Evolutionary conservation across 2,797 vertebrate genomes (phyloP), one percentile per base, ranked within the genome.

Genomic region (Spheniscus humboldti): DNA sequence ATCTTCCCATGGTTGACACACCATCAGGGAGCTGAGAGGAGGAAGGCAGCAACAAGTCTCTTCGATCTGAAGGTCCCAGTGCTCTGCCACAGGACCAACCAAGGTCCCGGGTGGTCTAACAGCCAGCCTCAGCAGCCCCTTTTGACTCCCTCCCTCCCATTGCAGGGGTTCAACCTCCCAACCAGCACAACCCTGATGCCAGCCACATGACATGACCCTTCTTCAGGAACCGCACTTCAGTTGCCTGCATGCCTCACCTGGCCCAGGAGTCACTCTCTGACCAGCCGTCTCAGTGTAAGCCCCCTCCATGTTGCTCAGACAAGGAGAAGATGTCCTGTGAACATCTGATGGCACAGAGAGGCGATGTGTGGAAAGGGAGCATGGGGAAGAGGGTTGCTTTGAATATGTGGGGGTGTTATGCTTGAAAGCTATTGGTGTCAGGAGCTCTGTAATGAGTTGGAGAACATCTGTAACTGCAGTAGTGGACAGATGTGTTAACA

Each of bases 161-260:
- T 2, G 2, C 43, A 74, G 30, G 3, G 4, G 7, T 59, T 83
- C 13, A 7, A 4, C 17, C 20, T 75, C 33, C 41, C 5, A 1
- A 10, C 13, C 13, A 86, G 35, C 64, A 55, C 2, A 2, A 31
- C 33, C 7, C 39, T 78, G 7, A 33, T 47, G 48, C 20, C 43
- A 91, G 35, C 20, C 27, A 53, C 11, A 10, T 55, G 30, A 43
- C 10, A 8, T 39, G 41, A 69, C 11, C 39, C 24, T 67, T 22
- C 35, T 57, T 52, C 67, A 73, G 47, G 33, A 94, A 8, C 63
- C 3, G 2, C 31, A 27, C 10, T 57, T 60, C 25, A 45, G 41
- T 35, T 79, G 28, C n/a, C 62, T 77, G 24, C 43, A 27, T 45
- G 28, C 20, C 11, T 91, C 69, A 59, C 14, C 68, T 81, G 35